Base-by-base conservation (phyloP, 2,797 vertebrate species). In the Geotrypetes seraphini region DNA sequence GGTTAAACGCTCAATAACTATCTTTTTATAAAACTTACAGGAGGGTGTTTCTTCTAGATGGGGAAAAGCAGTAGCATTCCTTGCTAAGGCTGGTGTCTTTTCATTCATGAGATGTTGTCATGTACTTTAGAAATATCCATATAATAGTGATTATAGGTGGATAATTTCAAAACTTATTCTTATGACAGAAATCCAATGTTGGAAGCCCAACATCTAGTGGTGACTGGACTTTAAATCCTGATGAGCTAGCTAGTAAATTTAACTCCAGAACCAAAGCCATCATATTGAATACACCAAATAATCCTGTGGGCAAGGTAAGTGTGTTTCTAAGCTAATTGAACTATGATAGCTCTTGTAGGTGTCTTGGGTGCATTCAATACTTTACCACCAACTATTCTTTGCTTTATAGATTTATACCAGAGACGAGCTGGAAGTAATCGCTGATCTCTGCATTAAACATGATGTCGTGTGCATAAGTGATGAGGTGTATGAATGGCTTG, bases 401-500 rank as follows among this genome's bases (percentile, higher is more conserved):
- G 25, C 23, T 23, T 45, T 51, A 25, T 54, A 96, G 94, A 60
- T 96, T 16, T 97, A 89, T 49, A 87, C 67, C 37, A 76, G 47
- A 78, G 85, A 85, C 17, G 95, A 99, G 54, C 81, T 97, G 41
- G 87, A 92, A 67, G 41, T 77, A 37, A 89, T 97, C 28, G 88
- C 92, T 31, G 87, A 93, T 60, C 89, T 99, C 27, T 97, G 95
- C 37, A 73, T 91, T 50, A 87, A 94, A 56, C 73, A 97, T 5
- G 88, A 96, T 64, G 72, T 75, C 1, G 69, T 97, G 40, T 97
- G 94, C 74, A 85, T 97, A 81, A 99, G 94, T 2, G 95, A 97
- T 26, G 94, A 99, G 48, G 94, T 99, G 11, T 97, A 99, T n/a
- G 94, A 99, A 60, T 97, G 92, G 94, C 66, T 99, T 33, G 40